Percentiles rank a stretch among this genome's conserved stretches.
Evolutionary conservation across 2,888 invertebrate species (phyloP).

Genomic region (Thecocarcelia acutangulata): DNA sequence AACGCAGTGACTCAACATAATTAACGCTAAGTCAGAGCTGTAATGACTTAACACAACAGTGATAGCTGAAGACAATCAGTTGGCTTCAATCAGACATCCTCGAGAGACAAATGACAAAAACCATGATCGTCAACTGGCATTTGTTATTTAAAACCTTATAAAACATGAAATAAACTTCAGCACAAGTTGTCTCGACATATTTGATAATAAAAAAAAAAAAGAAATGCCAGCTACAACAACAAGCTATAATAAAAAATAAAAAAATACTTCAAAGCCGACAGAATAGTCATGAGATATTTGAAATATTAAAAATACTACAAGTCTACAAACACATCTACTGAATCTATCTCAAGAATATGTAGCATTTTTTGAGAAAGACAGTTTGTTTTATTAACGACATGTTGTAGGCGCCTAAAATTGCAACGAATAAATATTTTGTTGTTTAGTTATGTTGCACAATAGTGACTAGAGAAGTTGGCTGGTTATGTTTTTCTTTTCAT

Average conservation of each 20-base stretch:
- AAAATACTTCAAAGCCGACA: constrained; percentile 31
- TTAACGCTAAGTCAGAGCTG: constrained; percentile 72
- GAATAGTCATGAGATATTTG: constrained; percentile 52
- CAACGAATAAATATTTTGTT: constrained; percentile 16
- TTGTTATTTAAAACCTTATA: constrained; percentile 42
- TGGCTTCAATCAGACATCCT: constrained; percentile 36
- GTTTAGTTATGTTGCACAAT: constrained; percentile 20
- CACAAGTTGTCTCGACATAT: constrained; percentile 49
- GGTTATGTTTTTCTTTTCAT: constrained; percentile 7
- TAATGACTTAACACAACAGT: constrained; percentile 44
- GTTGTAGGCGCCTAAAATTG: constrained; percentile 66
- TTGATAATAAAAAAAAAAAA: constrained; percentile 28
- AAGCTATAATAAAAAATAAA: constrained; percentile 19
- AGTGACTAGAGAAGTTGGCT: constrained; percentile 21
- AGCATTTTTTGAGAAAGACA: constrained; percentile 44
- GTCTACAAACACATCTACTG: constrained; percentile 41
- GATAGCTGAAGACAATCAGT: constrained; percentile 51
- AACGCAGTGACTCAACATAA: constrained; percentile 73
- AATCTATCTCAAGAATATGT: constrained; percentile 48
- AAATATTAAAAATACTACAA: constrained; percentile 56
- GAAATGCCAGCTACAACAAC: constrained; percentile 29
- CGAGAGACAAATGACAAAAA: constrained; percentile 28
- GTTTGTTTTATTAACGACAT: constrained; percentile 50
- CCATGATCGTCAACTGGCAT: constrained; percentile 55
- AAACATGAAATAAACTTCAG: constrained; percentile 53